Percentiles rank a stretch among this genome's conserved stretches.
Conservation (phyloP, 2,888 invertebrate genomes). For the Caenorhabditis japonica region DNA sequence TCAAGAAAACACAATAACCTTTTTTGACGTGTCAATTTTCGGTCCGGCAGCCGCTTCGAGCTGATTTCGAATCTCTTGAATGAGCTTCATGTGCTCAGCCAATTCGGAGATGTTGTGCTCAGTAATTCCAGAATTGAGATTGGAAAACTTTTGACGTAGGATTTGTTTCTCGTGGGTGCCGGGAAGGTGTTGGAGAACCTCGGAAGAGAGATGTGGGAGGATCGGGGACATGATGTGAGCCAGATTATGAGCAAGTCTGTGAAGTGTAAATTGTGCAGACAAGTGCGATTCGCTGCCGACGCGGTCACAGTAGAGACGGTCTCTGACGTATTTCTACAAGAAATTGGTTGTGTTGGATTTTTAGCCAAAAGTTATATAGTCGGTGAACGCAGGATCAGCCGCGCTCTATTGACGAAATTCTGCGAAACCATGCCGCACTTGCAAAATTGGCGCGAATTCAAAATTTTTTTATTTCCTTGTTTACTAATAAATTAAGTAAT, state of each 20-base stretch:
- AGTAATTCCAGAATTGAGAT: constrained; percentile 13
- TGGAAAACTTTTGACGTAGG: constrained; percentile 12
- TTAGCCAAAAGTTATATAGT: too few species aligned
- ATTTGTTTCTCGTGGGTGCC: constrained; percentile 42
- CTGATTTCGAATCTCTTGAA: constrained; percentile 38
- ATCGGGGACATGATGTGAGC: constrained; percentile 68
- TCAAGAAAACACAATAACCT: too few species aligned
- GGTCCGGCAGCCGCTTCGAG: constrained; percentile 56
- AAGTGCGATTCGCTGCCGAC: constrained; percentile 59
- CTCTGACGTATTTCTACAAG: constrained; percentile 70
- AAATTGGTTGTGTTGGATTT: background rate
- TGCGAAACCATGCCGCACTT: too few species aligned
- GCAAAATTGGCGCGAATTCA: too few species aligned
- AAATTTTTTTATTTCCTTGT: too few species aligned
- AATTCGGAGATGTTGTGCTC: constrained; percentile 15
- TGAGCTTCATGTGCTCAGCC: constrained; percentile 29
- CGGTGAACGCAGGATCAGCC: too few species aligned
- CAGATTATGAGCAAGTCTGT: constrained; percentile 48
- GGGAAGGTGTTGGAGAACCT: constrained; percentile 67
- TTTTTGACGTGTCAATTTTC: constrained; percentile 55
- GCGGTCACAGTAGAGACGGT: constrained; percentile 73
- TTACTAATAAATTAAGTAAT: too few species aligned
- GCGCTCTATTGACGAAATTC: too few species aligned
- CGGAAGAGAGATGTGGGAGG: constrained; percentile 71
- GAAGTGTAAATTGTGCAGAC: constrained; percentile 68